Conservation (phyloP, 2,797 vertebrate species). For the Hippocampus kuda region DNA sequence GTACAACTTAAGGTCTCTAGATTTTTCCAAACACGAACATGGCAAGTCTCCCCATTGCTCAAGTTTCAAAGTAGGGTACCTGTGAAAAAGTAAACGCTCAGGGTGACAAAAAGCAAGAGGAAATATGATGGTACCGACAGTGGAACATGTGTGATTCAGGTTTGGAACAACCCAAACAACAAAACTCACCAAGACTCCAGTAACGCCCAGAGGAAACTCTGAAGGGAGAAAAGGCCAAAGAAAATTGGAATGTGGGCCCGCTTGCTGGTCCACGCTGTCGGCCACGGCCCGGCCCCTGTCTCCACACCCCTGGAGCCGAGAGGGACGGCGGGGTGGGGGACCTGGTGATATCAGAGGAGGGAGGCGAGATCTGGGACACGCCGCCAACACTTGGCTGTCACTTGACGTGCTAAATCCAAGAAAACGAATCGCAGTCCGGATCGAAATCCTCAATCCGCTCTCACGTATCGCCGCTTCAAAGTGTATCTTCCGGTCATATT, state of each 20-base stretch:
- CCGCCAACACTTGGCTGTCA: constrained; percentile 47
- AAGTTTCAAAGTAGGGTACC: background rate
- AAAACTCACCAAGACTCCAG: constrained; percentile 65
- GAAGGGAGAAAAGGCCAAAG: background rate
- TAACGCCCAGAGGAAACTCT: constrained; percentile 31
- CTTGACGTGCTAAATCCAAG: constrained; percentile 29
- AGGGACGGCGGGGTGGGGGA: constrained; percentile 62
- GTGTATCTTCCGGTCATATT: constrained; percentile 28
- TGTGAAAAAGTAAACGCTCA: background rate
- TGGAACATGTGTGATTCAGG: constrained; percentile 42
- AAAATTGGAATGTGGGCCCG: constrained; percentile 18
- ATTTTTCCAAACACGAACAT: background rate
- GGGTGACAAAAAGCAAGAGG: constrained; percentile 19
- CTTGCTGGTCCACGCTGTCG: constrained; percentile 51
- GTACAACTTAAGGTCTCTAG: background rate
- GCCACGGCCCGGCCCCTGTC: constrained; percentile 61
- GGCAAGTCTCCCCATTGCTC: background rate
- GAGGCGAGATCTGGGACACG: constrained; percentile 55
- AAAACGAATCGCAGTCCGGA: background rate
- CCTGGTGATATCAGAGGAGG: constrained; percentile 58
- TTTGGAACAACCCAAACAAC: constrained; percentile 35
- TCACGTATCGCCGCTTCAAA: background rate
- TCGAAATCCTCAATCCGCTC: constrained; percentile 1
- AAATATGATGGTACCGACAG: constrained; percentile 42
- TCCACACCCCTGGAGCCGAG: constrained; percentile 69